Evolutionary conservation across 2,797 vertebrate genomes (phyloP).

Genomic region (Austrolebias charrua): DNA sequence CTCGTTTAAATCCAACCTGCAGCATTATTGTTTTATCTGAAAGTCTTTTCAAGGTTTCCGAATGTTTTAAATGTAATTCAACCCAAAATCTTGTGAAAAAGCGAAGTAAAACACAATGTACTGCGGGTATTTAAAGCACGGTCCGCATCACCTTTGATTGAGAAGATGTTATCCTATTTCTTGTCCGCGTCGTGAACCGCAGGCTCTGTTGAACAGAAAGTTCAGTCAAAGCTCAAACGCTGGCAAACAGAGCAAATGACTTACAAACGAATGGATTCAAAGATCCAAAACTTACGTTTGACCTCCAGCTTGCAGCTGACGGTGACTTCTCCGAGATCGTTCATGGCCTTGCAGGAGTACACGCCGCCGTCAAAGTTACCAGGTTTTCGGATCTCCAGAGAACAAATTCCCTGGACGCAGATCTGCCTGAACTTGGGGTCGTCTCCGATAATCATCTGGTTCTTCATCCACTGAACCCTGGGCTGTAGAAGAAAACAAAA

Average conservation of each 20-base stretch:
- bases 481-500: slow-evolving; percentile 82
- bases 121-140: not conserved
- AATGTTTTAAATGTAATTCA: not conserved
- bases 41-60: slow-evolving; percentile 1
- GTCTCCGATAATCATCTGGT: slow-evolving; percentile 91
- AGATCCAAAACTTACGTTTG: slow-evolving; percentile 83
- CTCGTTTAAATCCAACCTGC: slow-evolving; percentile 48
- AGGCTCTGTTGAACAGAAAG: slow-evolving; percentile 67
- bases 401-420: slow-evolving; percentile 91
- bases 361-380: slow-evolving; percentile 90
- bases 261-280: not conserved
- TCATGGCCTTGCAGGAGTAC: slow-evolving; percentile 91
- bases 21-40: slow-evolving; percentile 12
- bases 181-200: slow-evolving; percentile 65
- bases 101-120: not conserved
- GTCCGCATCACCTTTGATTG: slow-evolving; percentile 62
- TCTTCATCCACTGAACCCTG: slow-evolving; percentile 94
- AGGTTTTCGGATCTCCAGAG: slow-evolving; percentile 95
- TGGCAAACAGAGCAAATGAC: not conserved
- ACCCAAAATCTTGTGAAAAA: not conserved
- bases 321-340: slow-evolving; percentile 83
- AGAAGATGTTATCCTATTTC: slow-evolving; percentile 67
- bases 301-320: slow-evolving; percentile 92
- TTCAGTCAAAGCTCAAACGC: not conserved
- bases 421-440: slow-evolving; percentile 91